phyloP scores from a whole-genome alignment of 2,888 invertebrate genomes.

The Sclerodermus sp. region DNA sequence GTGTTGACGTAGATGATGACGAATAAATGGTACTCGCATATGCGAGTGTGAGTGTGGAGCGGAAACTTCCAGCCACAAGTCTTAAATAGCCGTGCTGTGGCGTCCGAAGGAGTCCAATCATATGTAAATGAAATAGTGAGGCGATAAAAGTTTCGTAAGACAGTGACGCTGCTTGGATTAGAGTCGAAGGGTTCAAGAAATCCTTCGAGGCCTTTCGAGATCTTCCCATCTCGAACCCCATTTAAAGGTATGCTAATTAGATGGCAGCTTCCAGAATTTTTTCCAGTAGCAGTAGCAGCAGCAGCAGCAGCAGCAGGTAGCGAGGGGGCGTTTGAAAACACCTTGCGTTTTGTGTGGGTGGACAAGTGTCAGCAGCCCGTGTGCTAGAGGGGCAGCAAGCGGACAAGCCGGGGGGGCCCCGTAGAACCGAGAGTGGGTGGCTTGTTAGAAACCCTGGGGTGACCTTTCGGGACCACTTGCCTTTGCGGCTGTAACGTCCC shows the following conservation, averaged over 20 bases:
- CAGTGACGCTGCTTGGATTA: too few species aligned
- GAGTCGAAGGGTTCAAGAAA: too few species aligned
- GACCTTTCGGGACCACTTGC: background rate
- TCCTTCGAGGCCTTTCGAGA: too few species aligned
- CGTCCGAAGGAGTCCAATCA: background rate
- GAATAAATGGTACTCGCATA: too few species aligned
- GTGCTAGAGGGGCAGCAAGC: too few species aligned
- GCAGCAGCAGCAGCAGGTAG: slow-evolving; percentile 11
- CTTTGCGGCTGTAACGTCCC: too few species aligned
- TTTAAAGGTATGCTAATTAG: slow-evolving; percentile 13
- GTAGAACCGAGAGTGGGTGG: background rate
- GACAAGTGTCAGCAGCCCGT: slow-evolving; percentile 27
- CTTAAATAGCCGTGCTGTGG: too few species aligned
- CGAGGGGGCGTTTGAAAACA: slow-evolving; percentile 17
- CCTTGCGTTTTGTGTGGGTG: slow-evolving; percentile 31
- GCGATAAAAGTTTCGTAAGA: background rate
- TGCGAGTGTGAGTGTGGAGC: too few species aligned
- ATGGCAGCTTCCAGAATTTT: slow-evolving; percentile 8
- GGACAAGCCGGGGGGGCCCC: background rate
- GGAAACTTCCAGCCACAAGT: too few species aligned
- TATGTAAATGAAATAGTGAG: background rate
- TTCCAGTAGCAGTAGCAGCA: slow-evolving; percentile 6
- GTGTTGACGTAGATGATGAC: too few species aligned
- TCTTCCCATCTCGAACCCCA: too few species aligned
- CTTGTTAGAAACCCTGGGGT: background rate